A percentile compares a stretch with the other conserved stretches of the same genome.
These are phyloP conservation scores for Serranus cabrilla DNA, from an alignment of 2,797 vertebrate species.

Conservation along the genomic window DNA sequence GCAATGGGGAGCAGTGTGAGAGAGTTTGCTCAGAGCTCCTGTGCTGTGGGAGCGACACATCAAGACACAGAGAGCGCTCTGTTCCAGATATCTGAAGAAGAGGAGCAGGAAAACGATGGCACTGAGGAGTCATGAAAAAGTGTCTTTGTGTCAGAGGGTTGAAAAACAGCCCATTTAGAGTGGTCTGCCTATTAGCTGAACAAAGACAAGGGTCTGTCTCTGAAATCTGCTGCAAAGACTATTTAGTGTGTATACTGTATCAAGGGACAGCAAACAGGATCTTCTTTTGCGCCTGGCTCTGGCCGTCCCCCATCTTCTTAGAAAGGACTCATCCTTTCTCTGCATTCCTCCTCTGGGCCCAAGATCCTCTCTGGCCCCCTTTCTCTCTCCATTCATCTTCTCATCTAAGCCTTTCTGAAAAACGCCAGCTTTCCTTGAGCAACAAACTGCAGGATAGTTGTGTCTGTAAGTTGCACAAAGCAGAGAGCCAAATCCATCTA, in stretches of 20 bases:
- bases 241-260: slow-evolving; percentile 85
- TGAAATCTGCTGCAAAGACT: slow-evolving; percentile 83
- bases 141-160: slow-evolving; percentile 87
- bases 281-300: slow-evolving; percentile 73
- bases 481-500: slow-evolving; percentile 39
- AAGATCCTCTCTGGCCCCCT: slow-evolving; percentile 62
- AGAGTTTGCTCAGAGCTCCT: slow-evolving; percentile 75
- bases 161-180: slow-evolving; percentile 86
- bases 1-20: slow-evolving; percentile 68
- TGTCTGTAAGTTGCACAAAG: slow-evolving; percentile 44
- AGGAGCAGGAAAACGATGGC: slow-evolving; percentile 82
- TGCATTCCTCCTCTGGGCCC: slow-evolving; percentile 68
- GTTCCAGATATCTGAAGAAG: slow-evolving; percentile 82
- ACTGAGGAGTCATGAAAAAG: slow-evolving; percentile 85
- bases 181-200: slow-evolving; percentile 83
- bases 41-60: slow-evolving; percentile 77
- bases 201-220: slow-evolving; percentile 84
- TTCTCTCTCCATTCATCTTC: slow-evolving; percentile 69
- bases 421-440: slow-evolving; percentile 57
- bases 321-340: slow-evolving; percentile 77
- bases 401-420: slow-evolving; percentile 64
- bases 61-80: slow-evolving; percentile 82
- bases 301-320: slow-evolving; percentile 70
- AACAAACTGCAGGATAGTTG: slow-evolving; percentile 49
- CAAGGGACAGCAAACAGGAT: slow-evolving; percentile 82